These are phyloP conservation scores for Pseudorasbora parva DNA, from an alignment of 2,113 vertebrate species.

Conservation along the genomic window DNA sequence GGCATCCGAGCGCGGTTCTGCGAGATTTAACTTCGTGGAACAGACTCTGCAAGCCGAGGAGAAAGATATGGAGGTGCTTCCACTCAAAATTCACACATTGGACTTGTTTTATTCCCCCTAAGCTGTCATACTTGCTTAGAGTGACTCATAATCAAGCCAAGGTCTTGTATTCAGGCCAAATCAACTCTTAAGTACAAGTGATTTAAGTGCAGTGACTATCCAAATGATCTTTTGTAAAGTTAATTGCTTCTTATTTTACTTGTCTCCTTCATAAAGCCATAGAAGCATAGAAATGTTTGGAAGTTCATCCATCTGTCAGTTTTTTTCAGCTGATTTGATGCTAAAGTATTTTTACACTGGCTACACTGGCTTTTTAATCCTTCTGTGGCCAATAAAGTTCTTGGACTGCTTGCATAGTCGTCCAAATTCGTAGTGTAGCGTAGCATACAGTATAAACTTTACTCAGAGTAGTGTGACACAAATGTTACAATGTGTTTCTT, in stretches of 20 bases:
- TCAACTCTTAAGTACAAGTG: neutral
- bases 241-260: neutral
- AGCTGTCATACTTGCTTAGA: neutral
- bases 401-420: neutral
- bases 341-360: neutral
- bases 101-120: neutral
- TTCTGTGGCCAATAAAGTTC: neutral
- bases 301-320: neutral
- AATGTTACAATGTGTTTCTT: constrained; percentile 33
- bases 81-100: constrained; percentile 4
- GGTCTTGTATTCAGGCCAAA: neutral
- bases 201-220: neutral
- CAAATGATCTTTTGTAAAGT: neutral
- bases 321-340: neutral
- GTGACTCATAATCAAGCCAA: constrained; percentile 8
- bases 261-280: neutral
- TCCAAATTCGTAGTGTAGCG: neutral
- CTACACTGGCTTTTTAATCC: neutral
- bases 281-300: neutral
- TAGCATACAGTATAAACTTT: neutral
- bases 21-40: constrained; percentile 39
- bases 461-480: constrained; percentile 14
- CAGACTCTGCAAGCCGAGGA: neutral
- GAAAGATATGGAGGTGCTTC: constrained; percentile 15
- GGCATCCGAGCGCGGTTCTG: constrained; percentile 40